Conservation (phyloP, 2,797 vertebrate species). For the Pangasius sanitwongsei region DNA sequence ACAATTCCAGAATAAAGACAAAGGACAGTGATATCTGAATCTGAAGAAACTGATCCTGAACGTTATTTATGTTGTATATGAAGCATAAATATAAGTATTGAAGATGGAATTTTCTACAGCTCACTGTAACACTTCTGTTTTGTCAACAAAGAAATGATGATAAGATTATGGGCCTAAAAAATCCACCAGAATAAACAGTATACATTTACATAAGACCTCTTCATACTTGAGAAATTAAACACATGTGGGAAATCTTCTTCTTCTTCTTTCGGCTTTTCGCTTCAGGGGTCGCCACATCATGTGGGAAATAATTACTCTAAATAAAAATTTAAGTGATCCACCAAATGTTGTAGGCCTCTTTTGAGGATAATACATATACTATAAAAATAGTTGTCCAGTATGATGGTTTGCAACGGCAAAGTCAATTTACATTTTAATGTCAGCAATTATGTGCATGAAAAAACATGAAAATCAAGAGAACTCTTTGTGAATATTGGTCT, state of each 20-base stretch:
- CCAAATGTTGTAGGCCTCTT: neutral
- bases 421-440: neutral
- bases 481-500: no score
- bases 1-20: no score
- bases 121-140: neutral
- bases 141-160: neutral
- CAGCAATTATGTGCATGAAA: neutral
- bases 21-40: no score
- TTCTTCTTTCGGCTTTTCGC: no score
- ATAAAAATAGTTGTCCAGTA: neutral
- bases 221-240: neutral
- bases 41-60: no score
- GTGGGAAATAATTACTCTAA: neutral
- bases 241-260: neutral
- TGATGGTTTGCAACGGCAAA: neutral
- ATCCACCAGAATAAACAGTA: neutral
- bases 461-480: neutral
- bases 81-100: neutral
- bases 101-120: neutral
- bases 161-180: neutral
- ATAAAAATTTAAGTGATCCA: neutral
- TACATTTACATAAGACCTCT: neutral
- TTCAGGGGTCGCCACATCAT: no score
- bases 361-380: neutral
- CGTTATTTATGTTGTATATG: no score